Evolutionary conservation across 1,140 invertebrate species (phyloP).

Genomic region (Nephila pilipes): DNA sequence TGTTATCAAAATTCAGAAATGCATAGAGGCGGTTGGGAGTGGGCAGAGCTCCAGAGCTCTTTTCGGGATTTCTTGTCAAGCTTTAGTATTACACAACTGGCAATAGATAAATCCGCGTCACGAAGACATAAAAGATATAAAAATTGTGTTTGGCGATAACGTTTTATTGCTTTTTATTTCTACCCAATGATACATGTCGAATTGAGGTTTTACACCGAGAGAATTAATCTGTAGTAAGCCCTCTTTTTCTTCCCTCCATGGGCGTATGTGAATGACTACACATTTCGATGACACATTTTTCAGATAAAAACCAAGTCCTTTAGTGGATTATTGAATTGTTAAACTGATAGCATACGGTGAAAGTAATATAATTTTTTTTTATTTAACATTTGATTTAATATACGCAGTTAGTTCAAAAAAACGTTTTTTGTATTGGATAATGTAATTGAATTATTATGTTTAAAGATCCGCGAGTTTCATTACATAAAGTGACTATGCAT

Average conservation of each 20-base stretch:
- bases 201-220: not conserved
- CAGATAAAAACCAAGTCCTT: not conserved
- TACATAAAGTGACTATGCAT: no score
- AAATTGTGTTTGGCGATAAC: not conserved
- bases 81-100: not conserved
- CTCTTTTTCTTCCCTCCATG: not conserved
- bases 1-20: constrained; percentile 72
- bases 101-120: constrained; percentile 12
- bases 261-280: constrained; percentile 2
- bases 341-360: not conserved
- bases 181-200: not conserved
- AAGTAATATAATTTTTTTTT: no score
- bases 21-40: not conserved
- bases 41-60: not conserved
- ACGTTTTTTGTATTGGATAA: no score
- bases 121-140: constrained; percentile 9
- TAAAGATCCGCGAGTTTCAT: no score
- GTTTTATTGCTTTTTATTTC: not conserved
- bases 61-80: constrained; percentile 17
- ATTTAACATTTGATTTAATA: no score
- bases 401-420: no score
- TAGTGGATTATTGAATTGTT: not conserved
- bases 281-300: not conserved
- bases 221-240: not conserved
- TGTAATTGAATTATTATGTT: no score